Evolutionary conservation across 2,888 invertebrate species (phyloP).

Genomic region (Spicauda simplicius): DNA sequence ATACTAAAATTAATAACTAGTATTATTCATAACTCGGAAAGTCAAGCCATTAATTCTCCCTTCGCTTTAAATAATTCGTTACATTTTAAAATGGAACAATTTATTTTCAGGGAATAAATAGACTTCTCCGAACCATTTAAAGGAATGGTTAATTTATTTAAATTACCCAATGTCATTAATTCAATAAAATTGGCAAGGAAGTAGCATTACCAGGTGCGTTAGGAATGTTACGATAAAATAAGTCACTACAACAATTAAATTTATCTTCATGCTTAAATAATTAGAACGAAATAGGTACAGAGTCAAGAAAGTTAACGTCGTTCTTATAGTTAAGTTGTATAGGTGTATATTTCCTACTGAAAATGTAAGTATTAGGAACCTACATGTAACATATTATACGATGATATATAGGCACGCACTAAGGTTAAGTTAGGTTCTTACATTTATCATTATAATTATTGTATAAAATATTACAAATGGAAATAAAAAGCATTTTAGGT

Average conservation of each 20-base stretch:
- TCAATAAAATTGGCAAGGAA: constrained; percentile 46
- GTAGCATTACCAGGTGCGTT: constrained; percentile 23
- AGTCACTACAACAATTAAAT: constrained; percentile 9
- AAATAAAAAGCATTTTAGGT: too few species aligned
- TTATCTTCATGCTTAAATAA: constrained; percentile 30
- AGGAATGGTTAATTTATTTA: constrained; percentile 69
- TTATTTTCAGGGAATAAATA: constrained; percentile 26
- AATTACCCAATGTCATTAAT: constrained; percentile 53
- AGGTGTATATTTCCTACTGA: too few species aligned
- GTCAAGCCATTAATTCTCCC: not conserved
- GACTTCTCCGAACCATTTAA: constrained; percentile 46
- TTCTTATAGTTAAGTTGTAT: too few species aligned
- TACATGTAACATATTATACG: too few species aligned
- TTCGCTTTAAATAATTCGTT: not conserved
- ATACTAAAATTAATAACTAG: not conserved
- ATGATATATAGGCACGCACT: too few species aligned
- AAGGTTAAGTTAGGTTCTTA: too few species aligned
- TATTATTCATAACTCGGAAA: not conserved
- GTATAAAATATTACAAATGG: too few species aligned
- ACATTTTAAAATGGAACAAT: constrained; percentile 9
- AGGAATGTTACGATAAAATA: constrained; percentile 23
- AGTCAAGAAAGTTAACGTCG: not conserved
- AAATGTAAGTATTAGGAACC: too few species aligned
- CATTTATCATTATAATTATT: too few species aligned
- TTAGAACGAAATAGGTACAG: constrained; percentile 24